A percentile compares a stretch with the other conserved stretches of the same genome.
These are phyloP conservation scores for Melanogrammus aeglefinus DNA, from an alignment of 2,797 vertebrate genomes.

Conservation along the genomic window DNA sequence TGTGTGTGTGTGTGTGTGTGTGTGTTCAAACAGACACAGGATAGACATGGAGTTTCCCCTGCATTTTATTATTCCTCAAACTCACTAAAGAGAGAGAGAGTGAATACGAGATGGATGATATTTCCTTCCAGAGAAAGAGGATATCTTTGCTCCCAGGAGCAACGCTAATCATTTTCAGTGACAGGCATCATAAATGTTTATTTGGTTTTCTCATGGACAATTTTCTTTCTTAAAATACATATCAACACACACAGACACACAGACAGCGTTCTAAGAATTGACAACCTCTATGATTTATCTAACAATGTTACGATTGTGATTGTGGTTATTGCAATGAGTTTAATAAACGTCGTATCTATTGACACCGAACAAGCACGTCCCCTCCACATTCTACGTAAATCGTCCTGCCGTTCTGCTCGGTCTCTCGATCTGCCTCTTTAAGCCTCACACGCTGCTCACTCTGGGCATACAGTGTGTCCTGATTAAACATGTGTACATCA, in stretches of 20 bases:
- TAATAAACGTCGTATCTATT: background rate
- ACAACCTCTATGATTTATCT: too few relatives aligned
- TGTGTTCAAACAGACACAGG: slow-evolving; percentile 54
- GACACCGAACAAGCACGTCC: background rate
- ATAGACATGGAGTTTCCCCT: slow-evolving; percentile 34
- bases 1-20: slow-evolving; percentile 27
- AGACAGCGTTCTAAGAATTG: background rate
- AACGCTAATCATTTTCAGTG: background rate
- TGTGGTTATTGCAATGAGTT: background rate
- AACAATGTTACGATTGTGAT: background rate
- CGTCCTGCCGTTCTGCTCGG: slow-evolving; percentile 27
- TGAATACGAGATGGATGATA: slow-evolving; percentile 7
- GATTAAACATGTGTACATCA: slow-evolving; percentile 1
- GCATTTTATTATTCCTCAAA: slow-evolving; percentile 31
- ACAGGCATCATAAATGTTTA: background rate
- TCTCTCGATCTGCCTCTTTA: background rate
- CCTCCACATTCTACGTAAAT: background rate
- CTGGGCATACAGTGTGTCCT: background rate
- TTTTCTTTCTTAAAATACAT: background rate
- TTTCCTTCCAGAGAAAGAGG: slow-evolving; percentile 6
- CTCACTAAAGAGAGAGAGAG: slow-evolving; percentile 25
- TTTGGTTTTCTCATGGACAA: background rate
- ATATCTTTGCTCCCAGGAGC: slow-evolving; percentile 20
- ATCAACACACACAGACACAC: background rate
- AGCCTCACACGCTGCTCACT: slow-evolving; percentile 14